These are phyloP conservation scores for Tenthredo amoena DNA, from an alignment of 2,888 invertebrate genomes.

Conservation along the genomic window DNA sequence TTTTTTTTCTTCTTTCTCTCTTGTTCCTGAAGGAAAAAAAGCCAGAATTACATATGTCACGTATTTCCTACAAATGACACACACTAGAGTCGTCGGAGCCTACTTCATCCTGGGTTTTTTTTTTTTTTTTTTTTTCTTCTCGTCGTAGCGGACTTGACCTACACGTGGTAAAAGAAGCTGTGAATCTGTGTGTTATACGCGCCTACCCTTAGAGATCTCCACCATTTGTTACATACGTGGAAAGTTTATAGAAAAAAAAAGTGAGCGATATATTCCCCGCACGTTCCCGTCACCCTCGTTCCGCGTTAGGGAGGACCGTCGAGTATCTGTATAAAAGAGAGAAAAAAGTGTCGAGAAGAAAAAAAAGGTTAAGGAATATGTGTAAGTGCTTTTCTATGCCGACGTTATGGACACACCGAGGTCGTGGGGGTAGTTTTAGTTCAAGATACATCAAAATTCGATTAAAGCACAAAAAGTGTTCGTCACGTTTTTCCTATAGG, in stretches of 20 bases:
- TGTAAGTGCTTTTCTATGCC: constrained; percentile 12
- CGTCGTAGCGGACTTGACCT: neutral
- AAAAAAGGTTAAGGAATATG: neutral
- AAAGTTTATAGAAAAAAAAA: constrained; percentile 18
- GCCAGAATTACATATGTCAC: neutral
- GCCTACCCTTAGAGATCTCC: neutral
- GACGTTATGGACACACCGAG: neutral
- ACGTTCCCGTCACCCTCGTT: neutral
- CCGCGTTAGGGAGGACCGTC: neutral
- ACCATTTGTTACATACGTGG: constrained; percentile 19
- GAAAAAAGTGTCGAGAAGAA: neutral
- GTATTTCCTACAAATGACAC: neutral
- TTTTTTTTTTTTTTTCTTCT: neutral
- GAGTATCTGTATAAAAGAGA: neutral
- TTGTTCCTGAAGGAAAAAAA: neutral
- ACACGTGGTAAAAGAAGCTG: neutral
- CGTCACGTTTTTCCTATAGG: constrained; percentile 3
- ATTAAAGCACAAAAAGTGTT: constrained; percentile 14
- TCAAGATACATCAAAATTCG: constrained; percentile 33
- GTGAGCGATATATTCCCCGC: neutral
- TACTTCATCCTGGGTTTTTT: neutral
- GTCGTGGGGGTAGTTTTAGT: constrained; percentile 1
- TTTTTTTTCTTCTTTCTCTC: neutral
- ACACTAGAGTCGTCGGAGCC: neutral
- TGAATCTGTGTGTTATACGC: constrained; percentile 13